Base-by-base conservation (phyloP, 2,113 vertebrate genomes). In the Muntiacus muntjak region DNA sequence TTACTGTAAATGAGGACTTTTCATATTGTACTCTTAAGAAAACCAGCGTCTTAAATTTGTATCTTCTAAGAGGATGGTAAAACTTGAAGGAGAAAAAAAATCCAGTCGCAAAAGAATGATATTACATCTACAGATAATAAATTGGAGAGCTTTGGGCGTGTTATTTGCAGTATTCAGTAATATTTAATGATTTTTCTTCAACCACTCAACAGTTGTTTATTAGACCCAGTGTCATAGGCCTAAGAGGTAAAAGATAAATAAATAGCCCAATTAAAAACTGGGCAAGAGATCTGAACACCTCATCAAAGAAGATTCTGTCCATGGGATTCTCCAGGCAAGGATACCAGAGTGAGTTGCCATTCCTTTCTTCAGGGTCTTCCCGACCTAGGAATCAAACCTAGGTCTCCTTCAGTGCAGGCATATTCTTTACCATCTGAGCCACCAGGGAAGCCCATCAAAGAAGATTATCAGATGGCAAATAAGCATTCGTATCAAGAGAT, bases 21-120 rank as follows among this genome's bases (percentile, higher is more conserved):
- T 96, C 52, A 21, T 71, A 58, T 14, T 50, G 30, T 84, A 60
- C 17, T 64, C 36, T 52, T 92, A 87, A 93, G 17, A 85, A 95
- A 88, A n/a, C 6, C 71, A 88, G 12, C 52, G 62, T 81, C 40
- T 87, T 88, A 96, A 55, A 83, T 95, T 60, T 87, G 9, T 89
- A 91, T 93, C 30, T 91, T 95, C 43, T 67, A 5, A 95, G 52
- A 60, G 28, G 9, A 85, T 55, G 74, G 28, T 87, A 83, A 79
- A 86, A 86, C 14, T 87, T 43, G 9, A 54, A 87, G 71, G n/a
- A 88, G 17, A 71, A 88, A 95, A 78, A 25, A 76, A 60, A 33
- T 71, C 57, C 17, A 52, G 11, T 19, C 74, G 62, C 47, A 52
- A 87, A 83, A 94, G 16, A 91, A 36, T 94, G 2, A 52, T 58